These are phyloP conservation scores for Cinara cedri DNA, from an alignment of 2,888 invertebrate genomes.

Conservation along the genomic window DNA sequence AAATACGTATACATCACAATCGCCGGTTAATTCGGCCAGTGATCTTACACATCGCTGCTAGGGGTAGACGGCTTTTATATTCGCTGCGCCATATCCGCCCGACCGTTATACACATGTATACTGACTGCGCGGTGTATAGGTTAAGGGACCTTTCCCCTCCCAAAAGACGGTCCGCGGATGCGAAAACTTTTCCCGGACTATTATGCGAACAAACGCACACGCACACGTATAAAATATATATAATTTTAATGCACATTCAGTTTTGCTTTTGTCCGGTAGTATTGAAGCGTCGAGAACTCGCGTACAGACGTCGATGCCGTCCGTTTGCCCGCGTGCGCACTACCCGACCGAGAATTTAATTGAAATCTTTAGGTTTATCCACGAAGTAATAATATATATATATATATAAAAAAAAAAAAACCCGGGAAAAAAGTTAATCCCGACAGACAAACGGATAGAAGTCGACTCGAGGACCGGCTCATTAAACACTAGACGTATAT, in stretches of 20 bases:
- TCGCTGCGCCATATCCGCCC: background rate
- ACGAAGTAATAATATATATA: no score
- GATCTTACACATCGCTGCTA: constrained; percentile 35
- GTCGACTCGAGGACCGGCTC: constrained; percentile 8
- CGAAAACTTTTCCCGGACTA: constrained; percentile 16
- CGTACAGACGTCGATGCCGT: no score
- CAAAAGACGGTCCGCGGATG: background rate
- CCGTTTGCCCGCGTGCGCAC: no score
- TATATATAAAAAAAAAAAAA: background rate
- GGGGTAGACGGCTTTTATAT: constrained; percentile 3
- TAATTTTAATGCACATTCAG: constrained; percentile 6
- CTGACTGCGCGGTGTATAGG: background rate
- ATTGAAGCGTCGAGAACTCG: background rate
- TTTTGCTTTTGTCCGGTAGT: constrained; percentile 20
- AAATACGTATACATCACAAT: background rate
- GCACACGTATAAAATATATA: background rate
- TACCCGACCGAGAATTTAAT: constrained; percentile 21
- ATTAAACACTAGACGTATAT: background rate
- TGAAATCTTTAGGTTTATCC: constrained; percentile 8
- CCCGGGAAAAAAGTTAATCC: background rate
- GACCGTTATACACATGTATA: background rate
- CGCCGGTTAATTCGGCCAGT: constrained; percentile 35
- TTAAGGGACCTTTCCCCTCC: background rate
- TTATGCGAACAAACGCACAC: background rate
- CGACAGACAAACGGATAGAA: background rate